These are phyloP conservation scores for Pomatostomus ruficeps DNA, from an alignment of 2,113 vertebrate genomes.

Conservation along the genomic window DNA sequence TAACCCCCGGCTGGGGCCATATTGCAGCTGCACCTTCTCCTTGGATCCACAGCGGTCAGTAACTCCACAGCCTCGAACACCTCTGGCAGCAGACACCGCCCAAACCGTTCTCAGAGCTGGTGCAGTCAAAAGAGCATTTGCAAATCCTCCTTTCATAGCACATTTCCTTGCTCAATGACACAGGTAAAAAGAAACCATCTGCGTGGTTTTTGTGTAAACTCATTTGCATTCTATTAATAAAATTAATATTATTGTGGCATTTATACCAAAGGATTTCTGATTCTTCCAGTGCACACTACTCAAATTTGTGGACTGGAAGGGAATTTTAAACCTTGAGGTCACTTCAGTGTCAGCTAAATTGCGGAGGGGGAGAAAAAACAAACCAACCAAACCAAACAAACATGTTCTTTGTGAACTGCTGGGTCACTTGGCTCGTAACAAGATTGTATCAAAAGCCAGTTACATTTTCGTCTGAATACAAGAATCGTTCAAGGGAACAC, in stretches of 20 bases:
- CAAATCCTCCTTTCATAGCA: not conserved
- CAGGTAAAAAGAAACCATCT: conserved; percentile 49
- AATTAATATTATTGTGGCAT: conserved; percentile 39
- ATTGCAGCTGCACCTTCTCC: not conserved
- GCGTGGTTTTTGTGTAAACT: conserved; percentile 19
- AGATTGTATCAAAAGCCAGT: not conserved
- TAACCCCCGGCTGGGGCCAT: not conserved
- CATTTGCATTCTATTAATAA: conserved; percentile 50
- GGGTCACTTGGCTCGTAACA: conserved; percentile 22
- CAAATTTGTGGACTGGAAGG: not conserved
- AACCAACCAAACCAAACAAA: not conserved
- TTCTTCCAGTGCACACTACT: not conserved
- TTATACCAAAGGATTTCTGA: conserved; percentile 20
- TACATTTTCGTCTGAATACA: not conserved
- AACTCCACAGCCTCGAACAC: not conserved
- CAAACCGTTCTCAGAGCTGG: not conserved
- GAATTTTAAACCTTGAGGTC: conserved; percentile 32
- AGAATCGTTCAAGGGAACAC: not conserved
- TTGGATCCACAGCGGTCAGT: not conserved
- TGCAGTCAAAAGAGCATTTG: conserved; percentile 1
- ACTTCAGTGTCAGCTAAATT: conserved; percentile 53
- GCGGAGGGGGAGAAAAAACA: not conserved
- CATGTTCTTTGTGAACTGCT: not conserved
- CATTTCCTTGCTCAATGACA: conserved; percentile 4
- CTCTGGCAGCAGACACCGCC: not conserved